Percentiles rank a stretch among this genome's conserved stretches.
phyloP scores from a whole-genome alignment of 2,113 vertebrate genomes.

The Microcebus tavaratra region DNA sequence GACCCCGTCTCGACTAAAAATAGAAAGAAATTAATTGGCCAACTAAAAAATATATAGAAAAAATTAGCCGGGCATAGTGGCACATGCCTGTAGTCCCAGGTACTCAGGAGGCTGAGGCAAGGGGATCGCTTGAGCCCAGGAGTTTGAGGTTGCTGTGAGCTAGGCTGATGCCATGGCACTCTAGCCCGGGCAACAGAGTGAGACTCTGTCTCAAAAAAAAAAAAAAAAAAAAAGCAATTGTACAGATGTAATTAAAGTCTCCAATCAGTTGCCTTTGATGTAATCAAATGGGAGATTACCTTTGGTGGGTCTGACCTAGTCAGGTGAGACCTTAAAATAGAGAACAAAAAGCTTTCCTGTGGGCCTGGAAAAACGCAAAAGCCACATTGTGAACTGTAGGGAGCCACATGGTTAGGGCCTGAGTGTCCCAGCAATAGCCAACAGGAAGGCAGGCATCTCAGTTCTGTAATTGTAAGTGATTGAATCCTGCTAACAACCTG shows the following conservation, averaged over 20 bases:
- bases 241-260: neutral
- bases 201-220: too few relatives aligned
- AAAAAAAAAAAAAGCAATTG: neutral
- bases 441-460: neutral
- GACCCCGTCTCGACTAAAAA: too few relatives aligned
- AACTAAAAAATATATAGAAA: too few relatives aligned
- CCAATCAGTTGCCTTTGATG: neutral
- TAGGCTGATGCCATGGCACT: too few relatives aligned
- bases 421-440: neutral
- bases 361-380: neutral
- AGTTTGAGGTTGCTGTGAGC: too few relatives aligned
- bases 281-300: neutral
- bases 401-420: fast-evolving
- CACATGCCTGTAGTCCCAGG: too few relatives aligned
- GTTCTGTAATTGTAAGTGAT: neutral
- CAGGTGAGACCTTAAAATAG: neutral
- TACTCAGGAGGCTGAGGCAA: too few relatives aligned
- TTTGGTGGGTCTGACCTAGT: neutral
- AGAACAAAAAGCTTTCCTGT: neutral
- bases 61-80: too few relatives aligned
- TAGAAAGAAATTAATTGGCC: too few relatives aligned
- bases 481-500: neutral
- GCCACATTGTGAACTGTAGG: neutral
- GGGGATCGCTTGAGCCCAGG: too few relatives aligned
- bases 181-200: too few relatives aligned